Percentiles rank a stretch among this genome's conserved stretches.
phyloP scores from a whole-genome alignment of 2,797 vertebrate species.

The Rhinogobio ventralis region DNA sequence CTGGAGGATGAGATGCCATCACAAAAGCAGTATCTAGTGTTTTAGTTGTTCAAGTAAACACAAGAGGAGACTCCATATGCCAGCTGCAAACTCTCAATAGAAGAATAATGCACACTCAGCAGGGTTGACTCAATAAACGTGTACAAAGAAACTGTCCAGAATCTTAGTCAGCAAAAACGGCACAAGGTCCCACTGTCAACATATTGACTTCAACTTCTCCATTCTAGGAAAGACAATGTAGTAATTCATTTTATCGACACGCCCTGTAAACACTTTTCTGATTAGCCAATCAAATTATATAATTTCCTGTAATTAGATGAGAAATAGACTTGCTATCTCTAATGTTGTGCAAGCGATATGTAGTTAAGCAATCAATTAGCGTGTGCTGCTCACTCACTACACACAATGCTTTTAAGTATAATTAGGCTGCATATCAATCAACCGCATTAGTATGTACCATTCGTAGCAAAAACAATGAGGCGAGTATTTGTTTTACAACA shows the following conservation, averaged over 20 bases:
- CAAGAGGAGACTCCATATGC: neutral
- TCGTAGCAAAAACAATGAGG: neutral
- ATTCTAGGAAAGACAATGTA: neutral
- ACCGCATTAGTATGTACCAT: neutral
- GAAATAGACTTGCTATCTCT: constrained; percentile 22
- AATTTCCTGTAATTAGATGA: constrained; percentile 18
- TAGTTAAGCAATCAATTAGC: constrained; percentile 32
- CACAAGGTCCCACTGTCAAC: constrained; percentile 19
- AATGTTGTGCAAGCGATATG: neutral
- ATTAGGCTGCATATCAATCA: neutral
- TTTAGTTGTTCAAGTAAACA: constrained; percentile 35
- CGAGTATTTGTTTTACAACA: neutral
- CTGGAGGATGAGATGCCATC: too few species aligned
- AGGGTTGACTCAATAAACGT: constrained; percentile 49
- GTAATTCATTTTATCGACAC: constrained; percentile 18
- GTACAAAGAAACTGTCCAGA: constrained; percentile 15
- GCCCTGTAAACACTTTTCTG: constrained; percentile 3
- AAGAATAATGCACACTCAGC: constrained; percentile 37
- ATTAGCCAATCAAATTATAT: constrained; percentile 29
- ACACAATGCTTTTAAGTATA: constrained; percentile 30
- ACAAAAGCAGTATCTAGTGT: neutral
- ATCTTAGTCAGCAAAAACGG: constrained; percentile 49
- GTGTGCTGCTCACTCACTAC: neutral
- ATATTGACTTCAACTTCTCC: constrained; percentile 23
- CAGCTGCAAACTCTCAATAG: constrained; percentile 29